phyloP scores from a whole-genome alignment of 2,797 vertebrate species.

The Pempheris klunzingeri region DNA sequence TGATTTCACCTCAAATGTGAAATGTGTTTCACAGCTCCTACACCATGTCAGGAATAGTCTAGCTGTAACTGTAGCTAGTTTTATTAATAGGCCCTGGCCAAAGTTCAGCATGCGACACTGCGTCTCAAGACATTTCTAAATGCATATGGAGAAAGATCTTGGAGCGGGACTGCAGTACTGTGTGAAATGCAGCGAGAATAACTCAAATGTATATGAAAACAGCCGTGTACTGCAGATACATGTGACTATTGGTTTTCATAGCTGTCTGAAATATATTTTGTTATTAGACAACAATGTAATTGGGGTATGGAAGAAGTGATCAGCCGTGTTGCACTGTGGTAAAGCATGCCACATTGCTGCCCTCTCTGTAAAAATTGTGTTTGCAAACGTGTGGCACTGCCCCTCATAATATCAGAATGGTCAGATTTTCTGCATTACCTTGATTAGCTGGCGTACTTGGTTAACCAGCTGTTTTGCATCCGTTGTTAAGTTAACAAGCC shows the following conservation, averaged over 20 bases:
- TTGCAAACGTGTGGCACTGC: conserved; percentile 1
- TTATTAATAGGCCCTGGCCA: conserved; percentile 80
- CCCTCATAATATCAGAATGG: neutral
- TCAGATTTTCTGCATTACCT: conserved; percentile 42
- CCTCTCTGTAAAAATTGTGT: conserved; percentile 13
- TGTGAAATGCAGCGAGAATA: neutral
- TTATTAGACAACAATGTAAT: neutral
- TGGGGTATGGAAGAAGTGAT: neutral
- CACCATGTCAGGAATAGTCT: conserved; percentile 76
- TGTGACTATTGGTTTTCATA: neutral
- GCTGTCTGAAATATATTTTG: neutral
- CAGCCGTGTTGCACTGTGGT: neutral
- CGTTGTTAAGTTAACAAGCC: neutral
- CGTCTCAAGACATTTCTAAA: conserved; percentile 64
- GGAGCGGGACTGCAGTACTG: conserved; percentile 2
- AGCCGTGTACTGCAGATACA: neutral
- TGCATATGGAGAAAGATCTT: conserved; percentile 42
- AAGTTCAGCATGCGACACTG: conserved; percentile 69
- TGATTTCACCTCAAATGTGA: conserved; percentile 67
- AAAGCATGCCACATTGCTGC: neutral
- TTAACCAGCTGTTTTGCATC: conserved; percentile 5
- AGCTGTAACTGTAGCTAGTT: conserved; percentile 80
- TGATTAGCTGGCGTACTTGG: conserved; percentile 3
- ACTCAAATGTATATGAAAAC: conserved; percentile 10
- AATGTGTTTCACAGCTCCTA: conserved; percentile 68